Percentiles rank a stretch among this genome's conserved stretches.
Conservation (phyloP, 2,888 invertebrate genomes). For the Drymonia ruficornis region DNA sequence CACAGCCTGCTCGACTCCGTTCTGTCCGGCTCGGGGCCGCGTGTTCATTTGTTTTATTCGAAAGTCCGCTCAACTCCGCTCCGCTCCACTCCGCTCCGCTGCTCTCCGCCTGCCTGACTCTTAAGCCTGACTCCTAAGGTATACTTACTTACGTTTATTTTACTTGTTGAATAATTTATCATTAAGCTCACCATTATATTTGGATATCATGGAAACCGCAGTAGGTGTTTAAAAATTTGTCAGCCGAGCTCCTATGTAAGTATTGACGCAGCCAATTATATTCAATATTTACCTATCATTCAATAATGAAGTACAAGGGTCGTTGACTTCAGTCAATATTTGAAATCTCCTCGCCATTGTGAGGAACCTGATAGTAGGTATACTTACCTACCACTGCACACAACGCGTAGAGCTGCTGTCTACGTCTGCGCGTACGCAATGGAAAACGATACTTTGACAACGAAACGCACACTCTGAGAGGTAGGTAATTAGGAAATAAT, state of each 20-base stretch:
- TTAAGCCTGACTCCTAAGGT: no score
- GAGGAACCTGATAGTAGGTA: constrained; percentile 40
- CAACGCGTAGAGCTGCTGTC: constrained; percentile 22
- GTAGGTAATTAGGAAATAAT: constrained; percentile 12
- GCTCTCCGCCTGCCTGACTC: no score
- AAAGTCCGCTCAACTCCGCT: no score
- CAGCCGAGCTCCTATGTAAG: background rate
- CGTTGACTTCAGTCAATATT: constrained; percentile 36
- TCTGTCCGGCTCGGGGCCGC: no score
- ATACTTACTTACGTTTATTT: no score
- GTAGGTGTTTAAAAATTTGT: background rate
- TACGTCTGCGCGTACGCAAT: constrained; percentile 20
- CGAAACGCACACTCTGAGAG: constrained; percentile 22
- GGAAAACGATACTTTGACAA: constrained; percentile 27
- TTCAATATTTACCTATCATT: constrained; percentile 25
- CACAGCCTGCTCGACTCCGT: no score
- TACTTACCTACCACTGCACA: constrained; percentile 12
- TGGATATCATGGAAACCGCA: background rate
- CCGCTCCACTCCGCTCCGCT: no score
- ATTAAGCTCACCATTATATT: no score
- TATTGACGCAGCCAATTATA: constrained; percentile 20
- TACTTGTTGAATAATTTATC: no score
- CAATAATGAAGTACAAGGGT: constrained; percentile 25
- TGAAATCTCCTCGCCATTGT: constrained; percentile 33
- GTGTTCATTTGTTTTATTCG: no score